Evolutionary conservation across 2,797 vertebrate species (phyloP), one percentile per base, ranked within the genome.

Genomic region (Hafferia zeledoni): DNA sequence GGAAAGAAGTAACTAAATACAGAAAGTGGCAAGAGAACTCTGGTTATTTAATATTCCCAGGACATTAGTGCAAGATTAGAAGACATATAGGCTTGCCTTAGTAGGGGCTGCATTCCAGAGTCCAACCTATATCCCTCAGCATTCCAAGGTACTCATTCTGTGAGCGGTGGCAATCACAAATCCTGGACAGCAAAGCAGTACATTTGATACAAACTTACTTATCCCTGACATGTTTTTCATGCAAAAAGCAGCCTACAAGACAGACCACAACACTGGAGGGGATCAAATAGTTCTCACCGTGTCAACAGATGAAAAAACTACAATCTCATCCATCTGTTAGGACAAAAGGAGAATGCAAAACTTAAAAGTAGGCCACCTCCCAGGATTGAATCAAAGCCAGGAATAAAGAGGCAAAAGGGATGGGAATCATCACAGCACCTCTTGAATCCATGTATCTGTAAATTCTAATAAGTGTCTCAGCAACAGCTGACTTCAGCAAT

Each of bases 311-410:
- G 69, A 83, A 92, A 56, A 91, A 65, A 30, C 6, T 39, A 80
- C 30, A 24, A 8, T 37, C 37, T 52, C 46, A 7, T n/a, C 39
- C 60, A 72, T 79, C 79, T 85, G 33, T 60, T 74, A 39, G 33
- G 56, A 75, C 56, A 87, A 87, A 94, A 91, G 31, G 14, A 43
- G 22, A 33, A 43, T 8, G 25, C 11, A 57, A 81, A 84, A 84
- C 37, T 67, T 89, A 16, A 75, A 56, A 85, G 46, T 11, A 81
- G 24, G 27, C 61, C 64, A 43, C 78, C 78, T 61, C 61, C 52
- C 49, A 88, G 55, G 39, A 61, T 11, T 52, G 33, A 87, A 92
- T 87, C 52, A 92, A 90, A 93, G 52, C 6, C 63, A 90, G 35
- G 20, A 82, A 84, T 0, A 72, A 17, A 84, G 24, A 72, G 3